Evolutionary conservation across 2,113 vertebrate genomes (phyloP).

Genomic region (cat (Felis catus)): F.catus_Fca126_mat1.0 CM031412.1:234753001-234753500

Average conservation of each 20-base stretch:
- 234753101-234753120: not conserved
- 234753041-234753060: not conserved
- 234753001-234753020: not conserved
- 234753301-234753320: not conserved
- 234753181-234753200: not conserved
- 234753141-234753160: not conserved
- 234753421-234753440: no score
- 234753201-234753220: no score
- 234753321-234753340: not conserved
- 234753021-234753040: not conserved
- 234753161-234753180: not conserved
- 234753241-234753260: fast-evolving
- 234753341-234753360: no score
- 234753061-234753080: not conserved
- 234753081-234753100: not conserved
- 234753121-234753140: not conserved
- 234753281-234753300: not conserved
- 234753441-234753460: not conserved
- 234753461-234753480: not conserved
- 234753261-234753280: fast-evolving
- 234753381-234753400: no score
- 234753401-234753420: no score
- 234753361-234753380: no score
- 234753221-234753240: not conserved
- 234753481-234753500: not conserved